Evolutionary conservation across 2,113 vertebrate species (phyloP).

Genomic region (Peromyscus maniculatus): DNA sequence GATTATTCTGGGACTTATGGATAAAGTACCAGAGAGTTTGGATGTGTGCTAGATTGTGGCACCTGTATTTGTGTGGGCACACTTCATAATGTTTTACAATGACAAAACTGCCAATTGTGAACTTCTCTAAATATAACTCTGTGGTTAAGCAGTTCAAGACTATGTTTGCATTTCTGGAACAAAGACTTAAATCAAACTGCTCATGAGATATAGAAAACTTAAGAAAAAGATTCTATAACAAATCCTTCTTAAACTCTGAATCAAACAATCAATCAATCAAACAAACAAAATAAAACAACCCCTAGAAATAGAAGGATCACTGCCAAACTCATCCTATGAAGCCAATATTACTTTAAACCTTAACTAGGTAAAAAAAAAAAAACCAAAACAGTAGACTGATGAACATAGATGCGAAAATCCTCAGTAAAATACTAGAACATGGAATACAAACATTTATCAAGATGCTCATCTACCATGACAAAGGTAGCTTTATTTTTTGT

Average conservation of each 20-base stretch:
- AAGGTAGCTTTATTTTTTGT: not conserved
- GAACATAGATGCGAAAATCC: not conserved
- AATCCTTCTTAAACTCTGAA: not conserved
- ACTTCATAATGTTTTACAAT: not conserved
- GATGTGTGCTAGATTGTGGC: too few relatives aligned
- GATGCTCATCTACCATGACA: not conserved
- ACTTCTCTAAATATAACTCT: not conserved
- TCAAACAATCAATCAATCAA: too few relatives aligned
- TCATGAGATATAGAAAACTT: not conserved
- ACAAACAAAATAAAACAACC: not conserved
- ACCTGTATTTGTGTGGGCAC: not conserved
- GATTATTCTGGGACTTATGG: not conserved
- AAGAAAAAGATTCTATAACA: not conserved
- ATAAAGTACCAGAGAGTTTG: too few relatives aligned
- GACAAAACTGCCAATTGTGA: not conserved
- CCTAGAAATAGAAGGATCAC: not conserved
- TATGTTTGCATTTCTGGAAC: not conserved
- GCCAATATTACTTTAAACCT: not conserved
- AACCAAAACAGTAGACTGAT: not conserved
- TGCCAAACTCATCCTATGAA: not conserved
- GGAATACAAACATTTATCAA: not conserved
- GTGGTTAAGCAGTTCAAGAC: not conserved
- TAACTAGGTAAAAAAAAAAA: not conserved
- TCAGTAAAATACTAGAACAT: not conserved
- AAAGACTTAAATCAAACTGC: not conserved